Evolutionary conservation across 2,888 invertebrate genomes (phyloP).

Genomic region (Leucophora obtusa): DNA sequence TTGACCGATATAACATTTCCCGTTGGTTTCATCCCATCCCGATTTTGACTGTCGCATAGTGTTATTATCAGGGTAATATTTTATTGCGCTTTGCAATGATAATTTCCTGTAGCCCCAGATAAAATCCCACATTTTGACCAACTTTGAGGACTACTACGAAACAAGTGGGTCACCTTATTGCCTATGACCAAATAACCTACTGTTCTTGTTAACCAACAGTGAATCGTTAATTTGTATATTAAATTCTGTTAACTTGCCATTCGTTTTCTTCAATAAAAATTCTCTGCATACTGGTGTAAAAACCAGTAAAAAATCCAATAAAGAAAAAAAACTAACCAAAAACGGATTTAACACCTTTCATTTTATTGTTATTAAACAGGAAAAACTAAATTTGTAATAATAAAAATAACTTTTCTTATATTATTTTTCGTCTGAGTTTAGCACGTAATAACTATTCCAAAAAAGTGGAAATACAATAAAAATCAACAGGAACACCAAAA

Average conservation of each 20-base stretch:
- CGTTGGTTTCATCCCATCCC: too few species aligned
- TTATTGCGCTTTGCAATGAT: too few species aligned
- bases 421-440: conserved; percentile 46
- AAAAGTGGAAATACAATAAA: conserved; percentile 56
- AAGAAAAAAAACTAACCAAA: conserved; percentile 52
- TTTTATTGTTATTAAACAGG: conserved; percentile 55
- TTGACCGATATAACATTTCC: too few species aligned
- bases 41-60: too few species aligned
- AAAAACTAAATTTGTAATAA: conserved; percentile 52
- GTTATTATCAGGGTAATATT: too few species aligned
- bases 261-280: conserved; percentile 19
- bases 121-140: too few species aligned
- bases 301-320: conserved; percentile 19
- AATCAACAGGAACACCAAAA: conserved; percentile 62
- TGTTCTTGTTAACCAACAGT: neutral
- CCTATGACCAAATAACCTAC: neutral
- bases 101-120: too few species aligned
- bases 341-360: conserved; percentile 60
- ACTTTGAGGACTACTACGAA: too few species aligned
- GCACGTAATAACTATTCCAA: conserved; percentile 61
- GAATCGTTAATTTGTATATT: neutral
- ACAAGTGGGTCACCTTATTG: neutral
- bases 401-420: conserved; percentile 35
- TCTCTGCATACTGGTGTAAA: too few species aligned
- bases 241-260: neutral